Conservation (phyloP, 2,888 invertebrate species). For the Omphaloscelis lunosa region DNA sequence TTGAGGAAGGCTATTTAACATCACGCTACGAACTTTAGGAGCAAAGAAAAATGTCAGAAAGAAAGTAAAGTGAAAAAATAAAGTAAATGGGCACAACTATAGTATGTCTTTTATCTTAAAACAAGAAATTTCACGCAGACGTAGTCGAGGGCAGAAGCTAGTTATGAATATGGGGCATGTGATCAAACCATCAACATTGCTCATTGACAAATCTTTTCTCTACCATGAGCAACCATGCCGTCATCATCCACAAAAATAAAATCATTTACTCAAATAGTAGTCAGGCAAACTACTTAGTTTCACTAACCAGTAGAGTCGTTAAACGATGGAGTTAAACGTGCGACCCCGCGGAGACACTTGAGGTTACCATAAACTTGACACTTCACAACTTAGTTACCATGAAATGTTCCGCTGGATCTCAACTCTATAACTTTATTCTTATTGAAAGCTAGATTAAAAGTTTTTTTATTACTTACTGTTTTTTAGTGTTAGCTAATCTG, state of each 20-base stretch:
- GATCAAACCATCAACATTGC: neutral
- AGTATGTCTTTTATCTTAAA: too few species aligned
- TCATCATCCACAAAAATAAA: neutral
- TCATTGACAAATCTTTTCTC: neutral
- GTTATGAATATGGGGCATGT: neutral
- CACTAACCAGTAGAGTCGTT: constrained; percentile 61
- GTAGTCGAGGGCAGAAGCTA: too few species aligned
- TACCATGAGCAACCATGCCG: too few species aligned
- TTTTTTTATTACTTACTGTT: constrained; percentile 6
- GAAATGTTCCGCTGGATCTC: constrained; percentile 43
- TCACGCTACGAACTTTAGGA: neutral
- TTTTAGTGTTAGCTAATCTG: constrained; percentile 24
- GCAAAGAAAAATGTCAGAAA: neutral
- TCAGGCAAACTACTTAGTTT: constrained; percentile 49
- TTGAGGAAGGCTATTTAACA: neutral
- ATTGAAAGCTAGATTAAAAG: constrained; percentile 45
- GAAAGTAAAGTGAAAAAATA: neutral
- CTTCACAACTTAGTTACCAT: constrained; percentile 66
- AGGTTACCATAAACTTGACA: constrained; percentile 65
- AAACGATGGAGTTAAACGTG: constrained; percentile 58
- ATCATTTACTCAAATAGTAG: constrained; percentile 24
- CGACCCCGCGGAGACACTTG: constrained; percentile 59
- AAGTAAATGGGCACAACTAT: too few species aligned
- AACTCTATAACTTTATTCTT: constrained; percentile 50
- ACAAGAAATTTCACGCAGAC: too few species aligned